Percentiles rank a stretch among this genome's conserved stretches.
These are phyloP conservation scores for Selene dorsalis DNA, from an alignment of 2,797 vertebrate species.

Conservation along the genomic window DNA sequence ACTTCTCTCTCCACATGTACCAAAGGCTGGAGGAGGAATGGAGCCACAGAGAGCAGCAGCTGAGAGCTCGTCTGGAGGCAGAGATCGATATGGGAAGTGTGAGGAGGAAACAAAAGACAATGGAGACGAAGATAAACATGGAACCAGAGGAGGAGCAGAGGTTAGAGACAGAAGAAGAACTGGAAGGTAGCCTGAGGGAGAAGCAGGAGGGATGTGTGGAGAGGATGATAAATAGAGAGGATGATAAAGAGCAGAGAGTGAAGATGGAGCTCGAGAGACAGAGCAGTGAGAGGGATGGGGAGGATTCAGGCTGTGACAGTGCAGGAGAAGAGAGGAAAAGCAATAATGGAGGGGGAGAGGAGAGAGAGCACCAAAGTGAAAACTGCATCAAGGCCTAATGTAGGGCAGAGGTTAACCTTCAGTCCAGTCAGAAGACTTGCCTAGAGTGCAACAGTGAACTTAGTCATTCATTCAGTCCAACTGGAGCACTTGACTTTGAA, in stretches of 20 bases:
- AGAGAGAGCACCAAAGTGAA: constrained; percentile 24
- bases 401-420: constrained; percentile 37
- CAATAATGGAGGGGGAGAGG: neutral
- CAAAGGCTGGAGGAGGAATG: constrained; percentile 69
- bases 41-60: constrained; percentile 61
- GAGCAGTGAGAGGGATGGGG: constrained; percentile 40
- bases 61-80: constrained; percentile 53
- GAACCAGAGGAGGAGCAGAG: constrained; percentile 41
- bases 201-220: constrained; percentile 13
- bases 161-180: constrained; percentile 39
- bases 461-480: neutral
- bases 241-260: constrained; percentile 36
- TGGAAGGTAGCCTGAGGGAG: constrained; percentile 28
- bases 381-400: constrained; percentile 15
- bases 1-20: constrained; percentile 73
- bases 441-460: constrained; percentile 1
- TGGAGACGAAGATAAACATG: constrained; percentile 42
- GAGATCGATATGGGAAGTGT: constrained; percentile 29
- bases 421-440: constrained; percentile 32
- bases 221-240: constrained; percentile 40
- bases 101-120: constrained; percentile 44
- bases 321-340: constrained; percentile 17
- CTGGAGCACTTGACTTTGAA: neutral
- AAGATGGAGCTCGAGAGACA: constrained; percentile 22
- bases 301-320: constrained; percentile 30